These are phyloP conservation scores for Calcarius lapponicus DNA, from an alignment of 2,797 vertebrate species.

Conservation along the genomic window DNA sequence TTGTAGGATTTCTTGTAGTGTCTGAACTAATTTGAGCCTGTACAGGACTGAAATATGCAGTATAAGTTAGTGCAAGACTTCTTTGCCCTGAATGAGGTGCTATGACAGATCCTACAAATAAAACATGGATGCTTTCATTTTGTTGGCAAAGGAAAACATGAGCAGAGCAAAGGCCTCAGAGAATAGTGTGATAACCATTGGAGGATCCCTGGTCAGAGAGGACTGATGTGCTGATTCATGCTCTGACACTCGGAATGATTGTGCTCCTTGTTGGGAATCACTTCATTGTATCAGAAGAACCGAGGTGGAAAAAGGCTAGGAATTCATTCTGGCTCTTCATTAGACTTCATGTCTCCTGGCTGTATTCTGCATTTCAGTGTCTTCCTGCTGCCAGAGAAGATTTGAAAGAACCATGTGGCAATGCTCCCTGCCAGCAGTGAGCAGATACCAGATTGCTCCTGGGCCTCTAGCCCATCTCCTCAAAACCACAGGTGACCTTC, in stretches of 20 bases:
- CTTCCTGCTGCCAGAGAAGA: constrained; percentile 37
- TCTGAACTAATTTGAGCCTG: background rate
- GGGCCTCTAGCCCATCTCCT: constrained; percentile 45
- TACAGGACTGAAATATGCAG: background rate
- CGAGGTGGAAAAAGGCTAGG: constrained; percentile 46
- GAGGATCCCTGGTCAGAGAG: constrained; percentile 10
- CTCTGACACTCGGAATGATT: background rate
- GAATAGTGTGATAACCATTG: background rate
- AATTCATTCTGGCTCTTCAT: constrained; percentile 64
- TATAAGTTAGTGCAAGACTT: background rate
- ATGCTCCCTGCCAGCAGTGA: constrained; percentile 8
- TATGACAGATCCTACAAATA: constrained; percentile 44
- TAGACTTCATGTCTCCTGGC: constrained; percentile 57
- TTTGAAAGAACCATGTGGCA: constrained; percentile 31
- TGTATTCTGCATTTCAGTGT: constrained; percentile 14
- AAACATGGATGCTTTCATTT: constrained; percentile 4
- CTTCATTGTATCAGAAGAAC: constrained; percentile 51
- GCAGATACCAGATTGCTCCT: constrained; percentile 28
- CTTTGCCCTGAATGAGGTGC: constrained; percentile 52
- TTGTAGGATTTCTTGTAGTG: background rate
- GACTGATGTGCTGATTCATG: constrained; percentile 56
- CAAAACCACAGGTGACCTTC: constrained; percentile 33
- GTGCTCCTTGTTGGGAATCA: constrained; percentile 51
- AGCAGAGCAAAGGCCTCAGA: constrained; percentile 44
- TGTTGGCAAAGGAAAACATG: constrained; percentile 1